These are phyloP conservation scores for Hydropsyche betteni DNA, from an alignment of 2,888 invertebrate genomes.

Conservation along the genomic window DNA sequence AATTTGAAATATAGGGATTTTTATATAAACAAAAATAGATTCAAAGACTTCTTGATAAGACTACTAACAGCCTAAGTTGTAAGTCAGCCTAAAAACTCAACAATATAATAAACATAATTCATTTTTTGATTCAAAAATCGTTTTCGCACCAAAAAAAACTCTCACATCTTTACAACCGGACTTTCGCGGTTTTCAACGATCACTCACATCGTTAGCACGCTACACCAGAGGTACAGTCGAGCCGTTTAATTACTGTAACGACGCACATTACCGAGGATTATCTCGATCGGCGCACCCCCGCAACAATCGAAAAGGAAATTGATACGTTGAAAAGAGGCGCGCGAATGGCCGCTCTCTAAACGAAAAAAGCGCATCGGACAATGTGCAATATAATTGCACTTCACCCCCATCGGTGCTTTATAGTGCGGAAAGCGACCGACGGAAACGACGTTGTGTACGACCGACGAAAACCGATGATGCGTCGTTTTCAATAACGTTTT, in stretches of 20 bases:
- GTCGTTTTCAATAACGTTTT: neutral
- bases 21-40: too few species aligned
- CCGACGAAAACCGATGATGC: constrained; percentile 9
- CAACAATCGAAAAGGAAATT: constrained; percentile 29
- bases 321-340: constrained; percentile 12
- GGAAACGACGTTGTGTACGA: neutral
- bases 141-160: too few species aligned
- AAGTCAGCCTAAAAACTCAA: too few species aligned
- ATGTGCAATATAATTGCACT: constrained; percentile 35
- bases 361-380: constrained; percentile 25
- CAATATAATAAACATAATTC: too few species aligned
- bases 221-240: too few species aligned
- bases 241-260: constrained; percentile 6
- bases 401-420: constrained; percentile 26
- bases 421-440: constrained; percentile 33
- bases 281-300: constrained; percentile 27
- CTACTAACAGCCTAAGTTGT: too few species aligned
- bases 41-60: too few species aligned
- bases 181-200: too few species aligned
- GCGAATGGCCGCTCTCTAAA: neutral
- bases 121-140: too few species aligned
- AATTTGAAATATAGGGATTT: too few species aligned
- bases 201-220: too few species aligned
- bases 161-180: too few species aligned
- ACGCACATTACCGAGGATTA: constrained; percentile 1